Percentiles rank a stretch among this genome's conserved stretches.
Conservation (phyloP, 1,140 invertebrate species). For the Asobara japonica region DNA sequence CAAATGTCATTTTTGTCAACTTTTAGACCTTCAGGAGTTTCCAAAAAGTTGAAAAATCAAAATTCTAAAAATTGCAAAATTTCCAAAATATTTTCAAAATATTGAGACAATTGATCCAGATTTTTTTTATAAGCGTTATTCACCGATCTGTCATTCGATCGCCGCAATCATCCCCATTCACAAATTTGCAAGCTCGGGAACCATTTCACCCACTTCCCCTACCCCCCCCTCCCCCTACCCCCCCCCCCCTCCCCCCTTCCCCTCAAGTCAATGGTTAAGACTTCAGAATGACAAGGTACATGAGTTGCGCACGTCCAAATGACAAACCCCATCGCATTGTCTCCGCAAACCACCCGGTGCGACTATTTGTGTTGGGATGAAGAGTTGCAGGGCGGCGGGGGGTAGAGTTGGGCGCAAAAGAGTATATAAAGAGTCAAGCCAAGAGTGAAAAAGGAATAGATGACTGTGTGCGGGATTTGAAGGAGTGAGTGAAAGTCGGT, state of each 20-base stretch:
- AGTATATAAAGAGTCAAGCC: not conserved
- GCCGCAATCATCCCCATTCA: not conserved
- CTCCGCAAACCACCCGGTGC: not conserved
- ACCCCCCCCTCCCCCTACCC: not conserved
- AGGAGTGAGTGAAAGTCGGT: conserved; percentile 34
- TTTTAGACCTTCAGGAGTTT: too few species aligned
- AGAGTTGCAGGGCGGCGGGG: too few species aligned
- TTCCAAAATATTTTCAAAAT: too few species aligned
- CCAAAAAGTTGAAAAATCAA: too few species aligned
- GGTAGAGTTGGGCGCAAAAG: conserved; percentile 19
- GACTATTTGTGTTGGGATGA: conserved; percentile 18
- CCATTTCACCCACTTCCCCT: too few species aligned
- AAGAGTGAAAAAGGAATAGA: conserved; percentile 16
- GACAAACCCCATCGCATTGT: not conserved
- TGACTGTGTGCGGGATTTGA: conserved; percentile 2
- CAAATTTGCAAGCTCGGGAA: not conserved
- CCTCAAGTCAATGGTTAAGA: not conserved
- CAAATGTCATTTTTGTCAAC: too few species aligned
- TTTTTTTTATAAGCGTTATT: too few species aligned
- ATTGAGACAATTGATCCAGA: too few species aligned
- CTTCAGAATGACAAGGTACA: not conserved
- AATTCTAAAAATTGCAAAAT: too few species aligned
- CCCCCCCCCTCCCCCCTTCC: not conserved
- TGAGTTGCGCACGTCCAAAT: not conserved
- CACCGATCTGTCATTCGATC: not conserved